A percentile compares a stretch with the other conserved stretches of the same genome.
Evolutionary conservation across 2,888 invertebrate genomes (phyloP).

Genomic region (Heliconius ethilla): DNA sequence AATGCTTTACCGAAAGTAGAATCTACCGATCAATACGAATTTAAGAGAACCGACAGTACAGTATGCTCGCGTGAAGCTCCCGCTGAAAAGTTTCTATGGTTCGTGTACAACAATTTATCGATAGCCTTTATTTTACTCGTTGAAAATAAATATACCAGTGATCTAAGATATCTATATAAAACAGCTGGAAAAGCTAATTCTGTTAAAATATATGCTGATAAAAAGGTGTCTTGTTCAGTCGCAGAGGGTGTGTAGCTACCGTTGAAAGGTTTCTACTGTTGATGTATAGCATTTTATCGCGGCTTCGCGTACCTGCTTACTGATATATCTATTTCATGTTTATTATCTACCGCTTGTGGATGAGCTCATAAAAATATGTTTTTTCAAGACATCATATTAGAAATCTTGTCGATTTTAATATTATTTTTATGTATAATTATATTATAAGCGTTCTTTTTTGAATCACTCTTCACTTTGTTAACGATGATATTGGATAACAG

Average conservation of each 20-base stretch:
- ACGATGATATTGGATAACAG: too few relatives aligned
- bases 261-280: neutral
- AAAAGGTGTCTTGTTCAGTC: too few relatives aligned
- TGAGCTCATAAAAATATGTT: neutral
- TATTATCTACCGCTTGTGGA: neutral
- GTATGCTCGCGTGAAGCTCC: neutral
- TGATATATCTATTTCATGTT: neutral
- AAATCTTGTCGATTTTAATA: neutral
- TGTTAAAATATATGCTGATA: too few relatives aligned
- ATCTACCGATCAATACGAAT: neutral
- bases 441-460: neutral
- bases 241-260: too few relatives aligned
- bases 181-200: too few relatives aligned
- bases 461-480: too few relatives aligned
- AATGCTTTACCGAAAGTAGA: neutral
- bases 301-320: neutral
- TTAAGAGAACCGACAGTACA: neutral
- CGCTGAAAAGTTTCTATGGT: neutral
- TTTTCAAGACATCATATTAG: neutral
- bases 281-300: neutral
- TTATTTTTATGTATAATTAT: neutral
- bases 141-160: too few relatives aligned
- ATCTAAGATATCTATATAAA: too few relatives aligned
- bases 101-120: neutral
- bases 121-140: neutral